Conservation (phyloP, 2,797 vertebrate species). For the Brotula barbata region DNA sequence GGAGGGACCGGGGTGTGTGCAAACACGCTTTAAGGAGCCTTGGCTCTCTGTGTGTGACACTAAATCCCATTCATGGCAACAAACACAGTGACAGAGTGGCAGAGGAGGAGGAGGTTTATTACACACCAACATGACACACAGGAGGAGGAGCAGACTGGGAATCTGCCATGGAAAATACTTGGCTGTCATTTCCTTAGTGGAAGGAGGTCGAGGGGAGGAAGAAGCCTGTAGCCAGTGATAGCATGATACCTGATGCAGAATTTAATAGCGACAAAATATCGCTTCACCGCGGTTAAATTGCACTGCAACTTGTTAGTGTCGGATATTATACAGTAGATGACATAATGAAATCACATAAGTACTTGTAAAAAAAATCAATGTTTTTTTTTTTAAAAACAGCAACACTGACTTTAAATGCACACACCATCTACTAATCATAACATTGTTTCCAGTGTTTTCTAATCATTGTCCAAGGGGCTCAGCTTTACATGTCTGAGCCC, state of each 20-base stretch:
- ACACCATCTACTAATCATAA: too few relatives aligned
- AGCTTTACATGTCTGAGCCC: too few relatives aligned
- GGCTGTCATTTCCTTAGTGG: slow-evolving; percentile 37
- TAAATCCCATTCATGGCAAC: slow-evolving; percentile 79
- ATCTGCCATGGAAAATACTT: slow-evolving; percentile 49
- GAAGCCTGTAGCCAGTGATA: slow-evolving; percentile 1
- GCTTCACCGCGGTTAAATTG: slow-evolving; percentile 1
- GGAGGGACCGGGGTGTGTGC: slow-evolving; percentile 70
- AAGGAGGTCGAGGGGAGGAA: slow-evolving; percentile 21
- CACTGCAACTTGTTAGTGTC: slow-evolving; percentile 1
- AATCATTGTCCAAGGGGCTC: too few relatives aligned
- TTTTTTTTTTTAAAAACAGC: too few relatives aligned
- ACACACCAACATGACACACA: slow-evolving; percentile 60
- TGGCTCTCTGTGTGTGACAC: slow-evolving; percentile 69
- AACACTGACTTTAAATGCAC: too few relatives aligned
- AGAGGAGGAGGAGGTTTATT: slow-evolving; percentile 62
- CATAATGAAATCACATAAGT: too few relatives aligned
- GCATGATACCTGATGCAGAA: not conserved
- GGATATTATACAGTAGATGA: too few relatives aligned
- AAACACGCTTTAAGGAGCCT: slow-evolving; percentile 72
- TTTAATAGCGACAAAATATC: slow-evolving; percentile 1
- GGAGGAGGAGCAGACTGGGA: slow-evolving; percentile 39
- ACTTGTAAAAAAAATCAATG: too few relatives aligned
- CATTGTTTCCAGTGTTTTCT: too few relatives aligned
- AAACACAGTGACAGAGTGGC: slow-evolving; percentile 63